phyloP scores from a whole-genome alignment of 2,888 invertebrate species.

The Callyntrura guangdongensis region DNA sequence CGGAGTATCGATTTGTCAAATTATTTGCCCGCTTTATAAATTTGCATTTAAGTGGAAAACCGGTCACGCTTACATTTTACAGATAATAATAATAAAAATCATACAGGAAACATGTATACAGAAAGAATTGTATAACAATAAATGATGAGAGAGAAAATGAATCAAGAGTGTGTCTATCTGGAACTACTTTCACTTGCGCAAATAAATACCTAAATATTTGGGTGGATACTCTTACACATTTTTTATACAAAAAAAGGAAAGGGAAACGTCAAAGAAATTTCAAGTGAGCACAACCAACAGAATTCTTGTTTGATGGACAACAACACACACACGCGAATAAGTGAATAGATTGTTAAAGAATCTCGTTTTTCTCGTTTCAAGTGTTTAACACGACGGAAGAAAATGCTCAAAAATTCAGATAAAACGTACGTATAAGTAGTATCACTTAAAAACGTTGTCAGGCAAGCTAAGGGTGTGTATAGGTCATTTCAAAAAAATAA shows the following conservation, averaged over 20 bases:
- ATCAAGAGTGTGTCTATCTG: background rate
- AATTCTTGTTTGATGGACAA: slow-evolving; percentile 63
- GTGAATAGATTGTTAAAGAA: slow-evolving; percentile 13
- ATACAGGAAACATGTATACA: background rate
- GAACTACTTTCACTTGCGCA: background rate
- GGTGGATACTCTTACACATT: background rate
- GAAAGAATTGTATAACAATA: background rate
- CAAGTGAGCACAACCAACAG: slow-evolving; percentile 41
- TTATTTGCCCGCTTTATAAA: slow-evolving; percentile 39
- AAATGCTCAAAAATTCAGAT: too few species aligned
- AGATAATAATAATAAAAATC: background rate
- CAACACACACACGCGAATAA: slow-evolving; percentile 36
- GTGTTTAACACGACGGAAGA: background rate
- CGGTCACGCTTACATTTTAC: slow-evolving; percentile 60
- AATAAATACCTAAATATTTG: background rate
- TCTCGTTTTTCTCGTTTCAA: background rate
- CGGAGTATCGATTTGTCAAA: slow-evolving; percentile 53
- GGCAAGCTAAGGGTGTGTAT: background rate
- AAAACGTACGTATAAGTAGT: too few species aligned
- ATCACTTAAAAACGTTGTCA: background rate
- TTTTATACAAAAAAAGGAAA: slow-evolving; percentile 8
- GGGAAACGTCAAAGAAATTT: slow-evolving; percentile 71
- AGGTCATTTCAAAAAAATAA: slow-evolving; percentile 57
- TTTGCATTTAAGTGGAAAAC: slow-evolving; percentile 70
- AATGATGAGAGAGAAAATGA: slow-evolving; percentile 28